Evolutionary conservation across 1,140 invertebrate species (phyloP).

Genomic region (Macrobrachium rosenbergii): DNA sequence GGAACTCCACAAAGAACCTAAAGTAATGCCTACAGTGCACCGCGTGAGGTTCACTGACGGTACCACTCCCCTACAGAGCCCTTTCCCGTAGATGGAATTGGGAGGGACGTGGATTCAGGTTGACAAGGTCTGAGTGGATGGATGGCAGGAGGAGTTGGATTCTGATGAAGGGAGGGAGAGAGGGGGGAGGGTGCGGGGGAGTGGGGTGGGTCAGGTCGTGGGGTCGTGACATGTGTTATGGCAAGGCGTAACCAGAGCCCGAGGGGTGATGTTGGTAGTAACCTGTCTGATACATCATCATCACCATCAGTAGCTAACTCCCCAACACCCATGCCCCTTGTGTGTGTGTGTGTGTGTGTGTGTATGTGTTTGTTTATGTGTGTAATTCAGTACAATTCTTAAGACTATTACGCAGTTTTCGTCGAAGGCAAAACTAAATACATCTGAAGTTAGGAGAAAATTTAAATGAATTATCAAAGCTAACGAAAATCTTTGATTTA

Average conservation of each 20-base stretch:
- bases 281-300: conserved; percentile 43
- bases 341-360: too few species aligned
- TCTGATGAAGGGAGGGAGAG: not conserved
- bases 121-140: not conserved
- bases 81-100: not conserved
- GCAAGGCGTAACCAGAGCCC: conserved; percentile 33
- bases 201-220: not conserved
- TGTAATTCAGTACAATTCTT: too few species aligned
- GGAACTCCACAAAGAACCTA: too few species aligned
- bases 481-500: too few species aligned
- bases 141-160: not conserved
- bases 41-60: too few species aligned
- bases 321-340: not conserved
- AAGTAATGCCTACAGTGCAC: too few species aligned
- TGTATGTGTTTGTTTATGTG: too few species aligned
- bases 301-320: not conserved
- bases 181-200: not conserved
- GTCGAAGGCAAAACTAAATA: too few species aligned
- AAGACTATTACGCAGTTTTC: too few species aligned
- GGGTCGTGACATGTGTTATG: conserved; percentile 52
- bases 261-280: conserved; percentile 5
- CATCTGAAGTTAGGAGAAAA: too few species aligned
- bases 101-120: not conserved
- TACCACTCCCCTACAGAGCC: not conserved
- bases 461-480: too few species aligned